Evolutionary conservation across 2,797 vertebrate species (phyloP).

Genomic region (Lagocephalus sceleratus): DNA sequence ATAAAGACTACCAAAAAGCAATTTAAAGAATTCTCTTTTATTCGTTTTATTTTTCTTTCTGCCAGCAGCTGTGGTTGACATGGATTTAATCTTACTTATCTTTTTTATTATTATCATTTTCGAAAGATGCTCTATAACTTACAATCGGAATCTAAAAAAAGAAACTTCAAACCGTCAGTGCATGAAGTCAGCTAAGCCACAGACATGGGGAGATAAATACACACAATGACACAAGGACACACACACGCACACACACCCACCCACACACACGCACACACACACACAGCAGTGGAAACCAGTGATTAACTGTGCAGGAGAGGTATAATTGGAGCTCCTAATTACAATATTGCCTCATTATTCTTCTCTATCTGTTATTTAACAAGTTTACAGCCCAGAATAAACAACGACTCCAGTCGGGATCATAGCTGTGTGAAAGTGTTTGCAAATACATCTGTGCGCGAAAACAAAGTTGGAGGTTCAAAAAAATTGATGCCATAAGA

Average conservation of each 20-base stretch:
- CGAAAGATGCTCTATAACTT: too few species aligned
- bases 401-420: constrained; percentile 59
- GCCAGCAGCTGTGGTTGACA: constrained; percentile 72
- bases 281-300: constrained; percentile 55
- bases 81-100: constrained; percentile 31
- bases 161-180: constrained; percentile 29
- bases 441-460: constrained; percentile 9
- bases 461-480: too few species aligned
- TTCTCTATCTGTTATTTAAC: constrained; percentile 61
- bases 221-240: constrained; percentile 32
- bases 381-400: constrained; percentile 58
- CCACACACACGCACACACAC: constrained; percentile 23
- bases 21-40: constrained; percentile 63
- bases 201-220: constrained; percentile 21
- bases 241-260: constrained; percentile 4
- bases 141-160: constrained; percentile 21
- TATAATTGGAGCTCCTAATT: constrained; percentile 67
- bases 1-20: constrained; percentile 28
- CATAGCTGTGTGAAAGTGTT: constrained; percentile 29
- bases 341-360: constrained; percentile 61
- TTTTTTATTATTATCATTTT: too few species aligned
- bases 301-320: constrained; percentile 63
- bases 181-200: constrained; percentile 36
- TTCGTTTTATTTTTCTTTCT: constrained; percentile 60
- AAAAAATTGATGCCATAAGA: not conserved